These are phyloP conservation scores for Cynopterus sphinx DNA, from an alignment of 2,797 vertebrate genomes.

Conservation along the genomic window DNA sequence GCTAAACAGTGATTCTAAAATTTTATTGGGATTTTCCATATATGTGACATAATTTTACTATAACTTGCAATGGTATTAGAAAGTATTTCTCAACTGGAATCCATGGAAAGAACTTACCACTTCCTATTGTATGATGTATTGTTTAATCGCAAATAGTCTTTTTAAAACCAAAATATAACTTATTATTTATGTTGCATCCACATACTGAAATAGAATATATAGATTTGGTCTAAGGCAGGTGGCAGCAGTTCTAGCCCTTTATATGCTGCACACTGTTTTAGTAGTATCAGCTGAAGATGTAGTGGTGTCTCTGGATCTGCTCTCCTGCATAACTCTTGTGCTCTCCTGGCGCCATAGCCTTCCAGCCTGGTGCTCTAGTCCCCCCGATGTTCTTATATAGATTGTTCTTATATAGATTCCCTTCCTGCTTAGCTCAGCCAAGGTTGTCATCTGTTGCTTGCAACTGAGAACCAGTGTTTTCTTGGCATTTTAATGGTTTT, in stretches of 20 bases:
- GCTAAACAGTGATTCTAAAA: neutral
- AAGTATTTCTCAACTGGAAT: neutral
- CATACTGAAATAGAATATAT: neutral
- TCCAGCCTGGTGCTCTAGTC: neutral
- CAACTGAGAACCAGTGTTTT: neutral
- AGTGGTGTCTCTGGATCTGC: neutral
- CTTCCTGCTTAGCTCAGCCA: neutral
- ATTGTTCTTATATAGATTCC: neutral
- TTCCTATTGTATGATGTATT: neutral
- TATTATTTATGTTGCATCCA: neutral
- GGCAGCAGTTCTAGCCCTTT: neutral
- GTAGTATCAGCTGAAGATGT: neutral
- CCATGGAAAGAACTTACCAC: neutral
- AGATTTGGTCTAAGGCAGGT: neutral
- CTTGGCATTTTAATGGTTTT: neutral
- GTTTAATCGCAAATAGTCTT: slow-evolving; percentile 1
- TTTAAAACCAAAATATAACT: neutral
- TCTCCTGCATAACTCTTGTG: neutral
- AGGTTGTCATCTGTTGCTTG: neutral
- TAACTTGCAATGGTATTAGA: neutral
- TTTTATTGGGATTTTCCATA: neutral
- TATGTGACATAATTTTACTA: neutral
- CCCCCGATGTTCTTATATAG: neutral
- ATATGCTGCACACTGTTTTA: too few species aligned
- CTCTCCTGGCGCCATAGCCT: neutral